Base-by-base conservation (phyloP, 2,888 invertebrate species). In the Erebia palarica region DNA sequence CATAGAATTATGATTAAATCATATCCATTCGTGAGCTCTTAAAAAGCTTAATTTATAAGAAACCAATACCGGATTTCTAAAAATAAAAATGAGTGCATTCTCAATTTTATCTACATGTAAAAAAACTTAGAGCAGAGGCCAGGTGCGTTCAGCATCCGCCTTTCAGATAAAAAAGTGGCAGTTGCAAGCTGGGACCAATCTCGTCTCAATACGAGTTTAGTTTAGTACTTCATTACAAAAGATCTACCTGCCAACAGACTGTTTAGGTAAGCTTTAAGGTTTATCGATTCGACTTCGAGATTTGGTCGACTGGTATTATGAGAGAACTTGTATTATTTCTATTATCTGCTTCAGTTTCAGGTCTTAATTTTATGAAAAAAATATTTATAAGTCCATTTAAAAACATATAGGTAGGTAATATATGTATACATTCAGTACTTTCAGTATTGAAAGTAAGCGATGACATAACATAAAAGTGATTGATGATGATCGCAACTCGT, bases 131-230 rank as follows among this genome's bases (percentile, higher is more conserved):
- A 81, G 79, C 75, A 77, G 75, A 79, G 79, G 84, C 92, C 92
- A 92, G 92, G 92, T 92, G 92, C 89, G 82, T 80, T 82, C 81
- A 79, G 85, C 87, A 90, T 91, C 91, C 91, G 89, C 79, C 76
- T 81, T 78, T 79, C 75, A 78, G 68, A 79, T 81, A 78, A 82
- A 88, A 85, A 86, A 76, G 76, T 76, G 80, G 82, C 81, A 82
- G 81, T 75, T 74, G 75, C 70, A 65, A 71, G 58, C 59, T 53
- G 71, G 61, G 64, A 57, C 55, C 59, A 69, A 70, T 65, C 53
- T 69, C 63, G 63, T 59, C 44, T 65, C 42, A 68, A 68, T 53
- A 42, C 16, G 27, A 60, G 21, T 68, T 49, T 27, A 59, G 11
- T 18, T 66, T 58, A 55, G 36, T 42, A 47, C 42, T 18, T 18